Evolutionary conservation across 2,888 invertebrate species (phyloP).

Genomic region (Lasioglossum oenotherae): DNA sequence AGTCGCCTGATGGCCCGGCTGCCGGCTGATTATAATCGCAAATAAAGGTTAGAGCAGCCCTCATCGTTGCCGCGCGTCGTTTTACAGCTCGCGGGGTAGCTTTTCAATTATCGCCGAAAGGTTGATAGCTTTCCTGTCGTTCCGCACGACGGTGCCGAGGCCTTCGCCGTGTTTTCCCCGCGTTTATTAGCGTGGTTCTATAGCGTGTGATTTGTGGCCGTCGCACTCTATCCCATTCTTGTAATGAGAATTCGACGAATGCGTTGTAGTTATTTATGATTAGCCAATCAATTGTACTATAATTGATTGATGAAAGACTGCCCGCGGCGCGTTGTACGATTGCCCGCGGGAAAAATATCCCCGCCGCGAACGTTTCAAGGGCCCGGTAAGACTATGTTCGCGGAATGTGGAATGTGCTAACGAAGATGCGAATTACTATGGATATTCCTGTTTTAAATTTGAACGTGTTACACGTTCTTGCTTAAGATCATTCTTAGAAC

Average conservation of each 20-base stretch:
- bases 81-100: conserved; percentile 26
- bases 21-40: conserved; percentile 41
- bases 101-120: conserved; percentile 47
- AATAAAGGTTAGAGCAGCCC: conserved; percentile 37
- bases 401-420: not conserved
- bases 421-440: not conserved
- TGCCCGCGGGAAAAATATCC: not conserved
- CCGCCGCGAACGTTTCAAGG: not conserved
- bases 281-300: not conserved
- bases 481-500: not conserved
- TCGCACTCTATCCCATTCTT: not conserved
- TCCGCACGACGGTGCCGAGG: not conserved
- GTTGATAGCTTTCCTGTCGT: conserved; percentile 20
- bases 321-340: not conserved
- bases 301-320: conserved; percentile 12
- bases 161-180: not conserved
- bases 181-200: conserved; percentile 13
- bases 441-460: too few relatives aligned
- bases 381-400: not conserved
- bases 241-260: not conserved
- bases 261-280: not conserved
- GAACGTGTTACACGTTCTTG: not conserved
- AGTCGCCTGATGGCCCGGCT: not conserved
- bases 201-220: conserved; percentile 4
- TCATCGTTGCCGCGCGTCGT: conserved; percentile 30